Percentiles rank a stretch among this genome's conserved stretches.
phyloP scores from a whole-genome alignment of 2,888 invertebrate genomes.

The Mesopsocus fuscifrons region DNA sequence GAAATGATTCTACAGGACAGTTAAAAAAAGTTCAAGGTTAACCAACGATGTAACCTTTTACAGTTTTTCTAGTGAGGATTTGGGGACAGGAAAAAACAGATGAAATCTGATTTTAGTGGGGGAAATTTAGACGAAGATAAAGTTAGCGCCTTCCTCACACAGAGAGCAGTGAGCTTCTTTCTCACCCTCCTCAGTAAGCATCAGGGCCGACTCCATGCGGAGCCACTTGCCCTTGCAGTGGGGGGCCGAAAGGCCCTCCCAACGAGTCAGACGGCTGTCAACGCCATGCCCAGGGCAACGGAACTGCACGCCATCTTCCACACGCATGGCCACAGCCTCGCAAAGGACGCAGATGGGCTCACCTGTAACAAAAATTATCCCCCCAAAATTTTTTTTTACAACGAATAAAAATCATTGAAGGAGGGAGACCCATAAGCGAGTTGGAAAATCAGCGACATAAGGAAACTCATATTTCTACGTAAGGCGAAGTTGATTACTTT shows the following conservation, averaged over 20 bases:
- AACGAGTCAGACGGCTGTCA: constrained; percentile 51
- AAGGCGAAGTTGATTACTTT: too few species aligned
- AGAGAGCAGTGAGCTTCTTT: constrained; percentile 21
- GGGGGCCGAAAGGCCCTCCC: constrained; percentile 67
- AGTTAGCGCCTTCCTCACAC: constrained; percentile 22
- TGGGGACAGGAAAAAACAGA: too few species aligned
- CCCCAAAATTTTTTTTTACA: not conserved
- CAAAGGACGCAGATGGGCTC: constrained; percentile 62
- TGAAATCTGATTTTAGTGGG: too few species aligned
- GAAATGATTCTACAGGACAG: too few species aligned
- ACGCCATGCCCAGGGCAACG: constrained; percentile 76
- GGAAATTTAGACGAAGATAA: constrained; percentile 25
- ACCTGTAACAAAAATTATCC: constrained; percentile 30
- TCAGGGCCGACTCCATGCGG: constrained; percentile 24
- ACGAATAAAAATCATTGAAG: too few species aligned
- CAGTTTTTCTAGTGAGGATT: too few species aligned
- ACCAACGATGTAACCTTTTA: too few species aligned
- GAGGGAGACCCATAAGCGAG: too few species aligned
- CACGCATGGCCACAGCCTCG: constrained; percentile 61
- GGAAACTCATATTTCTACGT: too few species aligned
- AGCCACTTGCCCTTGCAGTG: constrained; percentile 83
- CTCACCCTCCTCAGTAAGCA: constrained; percentile 14
- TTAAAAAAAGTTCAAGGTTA: too few species aligned
- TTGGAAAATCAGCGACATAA: too few species aligned
- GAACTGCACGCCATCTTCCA: constrained; percentile 39